Evolutionary conservation across 2,797 vertebrate genomes (phyloP), one percentile per base, ranked within the genome.

Genomic region (Nyctalus aviator): DNA sequence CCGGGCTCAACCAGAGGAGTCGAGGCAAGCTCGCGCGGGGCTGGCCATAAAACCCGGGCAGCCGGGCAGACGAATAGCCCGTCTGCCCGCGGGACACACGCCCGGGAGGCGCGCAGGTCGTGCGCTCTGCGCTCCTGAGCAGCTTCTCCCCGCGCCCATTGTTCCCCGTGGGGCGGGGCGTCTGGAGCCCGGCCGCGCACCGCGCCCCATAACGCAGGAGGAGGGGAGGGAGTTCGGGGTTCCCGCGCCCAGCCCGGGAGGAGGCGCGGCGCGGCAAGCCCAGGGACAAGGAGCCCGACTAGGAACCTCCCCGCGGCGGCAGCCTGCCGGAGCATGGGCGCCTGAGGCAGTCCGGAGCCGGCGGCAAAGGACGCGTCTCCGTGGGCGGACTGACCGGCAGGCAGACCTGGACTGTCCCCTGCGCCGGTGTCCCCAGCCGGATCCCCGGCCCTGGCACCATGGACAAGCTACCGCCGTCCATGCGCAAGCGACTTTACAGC

Each of bases 401-500:
- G 82, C 68, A 85, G 86, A 95, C 96, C 97, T 97, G 97, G 96
- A 97, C 96, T 12, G 97, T 87, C 86, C 83, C 62, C 88, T 71
- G 95, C 91, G 95, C 96, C 81, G 90, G 75, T 30, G 69, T 94
- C 57, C 46, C 90, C 18, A 62, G 77, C 64, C 88, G 30, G 41
- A 68, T 69, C 59, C 92, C 84, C 88, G 84, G 53, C 59, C 97
- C 97, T 93, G 97, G 98, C 98, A 98, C 98, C 98, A 99, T 99
- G 99, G 99, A 99, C 98, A 99, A 99, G 98, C 98, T 99, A 97
- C 99, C 99, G 97, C 99, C 99, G 96, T 99, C 99, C 98, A 99
- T 99, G 99, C 99, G 99, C 99, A 99, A 99, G 98, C 99, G 99
- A 98, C 99, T 99, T 93, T 99, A 99, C 98, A 99, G 99, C 98